Evolutionary conservation across 2,888 invertebrate genomes (phyloP), one percentile per base, ranked within the genome.

Genomic region (Heliconius cydno): DNA sequence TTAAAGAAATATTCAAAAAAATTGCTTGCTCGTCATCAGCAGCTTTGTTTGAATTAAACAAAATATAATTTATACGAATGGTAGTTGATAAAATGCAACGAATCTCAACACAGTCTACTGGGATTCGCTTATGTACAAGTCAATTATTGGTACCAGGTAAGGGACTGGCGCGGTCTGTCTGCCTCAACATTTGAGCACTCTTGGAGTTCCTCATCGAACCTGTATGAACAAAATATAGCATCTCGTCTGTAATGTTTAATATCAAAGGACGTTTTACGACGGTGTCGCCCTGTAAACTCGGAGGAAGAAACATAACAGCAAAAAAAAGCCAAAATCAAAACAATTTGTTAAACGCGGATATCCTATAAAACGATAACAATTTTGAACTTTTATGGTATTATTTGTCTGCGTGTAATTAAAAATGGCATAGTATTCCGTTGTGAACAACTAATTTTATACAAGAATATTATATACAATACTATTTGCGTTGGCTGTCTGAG

Each of bases 141-240:
- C 87, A 89, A 89, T 87, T 66, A 46, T 89, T 86, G 89, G 96
- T 96, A 95, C 96, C 95, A 92, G 95, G 95, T 94, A 92, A 93
- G 90, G 95, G 95, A 95, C 95, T 95, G 95, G 96, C 95, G 95
- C 95, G 96, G 95, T 96, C 96, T 92, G 95, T 92, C 91, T 94
- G 96, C 92, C 95, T 95, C 95, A 96, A 96, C 95, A 95, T 95
- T 95, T 96, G 96, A 93, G 96, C 96, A 95, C 96, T 96, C 94
- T 96, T 95, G 90, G 96, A 96, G 91, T 95, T 96, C 96, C 95
- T 96, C 96, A 96, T 96, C 92, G 96, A 95, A 93, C 96, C 95
- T 95, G 95, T 91, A 90, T 91, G 94, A 94, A 94, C 94, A 94
- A 88, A 94, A 91, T 93, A 94, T 87, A 91, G 91, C 91, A 88